These are phyloP conservation scores for Patiria miniata DNA, from an alignment of 35 echinoderm and acorn worm genomes.

Conservation along the genomic window DNA sequence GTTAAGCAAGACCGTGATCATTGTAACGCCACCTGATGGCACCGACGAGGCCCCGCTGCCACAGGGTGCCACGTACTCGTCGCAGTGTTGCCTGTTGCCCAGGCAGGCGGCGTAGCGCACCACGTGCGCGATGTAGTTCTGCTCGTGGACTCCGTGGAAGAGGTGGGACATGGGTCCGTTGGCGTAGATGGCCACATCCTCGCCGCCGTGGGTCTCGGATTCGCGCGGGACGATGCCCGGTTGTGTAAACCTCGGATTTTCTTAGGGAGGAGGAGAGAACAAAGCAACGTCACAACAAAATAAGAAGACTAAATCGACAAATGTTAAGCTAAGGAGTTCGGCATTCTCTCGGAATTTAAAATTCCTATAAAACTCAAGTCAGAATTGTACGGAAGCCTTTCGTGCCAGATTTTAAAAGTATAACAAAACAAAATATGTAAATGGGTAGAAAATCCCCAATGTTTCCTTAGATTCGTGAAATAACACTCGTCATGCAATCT, in stretches of 20 bases:
- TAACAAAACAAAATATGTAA: no score
- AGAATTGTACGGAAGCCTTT: no score
- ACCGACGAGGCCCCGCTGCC: background rate
- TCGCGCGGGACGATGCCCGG: conserved; percentile 27
- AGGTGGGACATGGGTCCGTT: conserved; percentile 80
- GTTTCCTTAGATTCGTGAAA: no score
- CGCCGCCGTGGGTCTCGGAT: conserved; percentile 72
- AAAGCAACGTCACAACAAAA: no score
- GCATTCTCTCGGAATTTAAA: no score
- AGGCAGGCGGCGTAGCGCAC: conserved; percentile 74
- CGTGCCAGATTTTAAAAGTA: no score
- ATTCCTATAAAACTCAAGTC: no score
- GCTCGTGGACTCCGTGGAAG: conserved; percentile 79
- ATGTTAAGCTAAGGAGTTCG: background rate
- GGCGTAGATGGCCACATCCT: conserved; percentile 87
- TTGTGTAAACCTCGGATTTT: no score
- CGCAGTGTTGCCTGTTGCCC: conserved; percentile 32
- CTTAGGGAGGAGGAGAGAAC: background rate
- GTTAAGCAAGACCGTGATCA: no score
- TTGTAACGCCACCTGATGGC: no score
- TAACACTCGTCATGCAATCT: no score
- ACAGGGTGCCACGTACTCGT: background rate
- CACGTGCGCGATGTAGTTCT: conserved; percentile 87
- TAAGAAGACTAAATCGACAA: background rate
- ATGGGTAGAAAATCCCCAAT: no score